A percentile compares a stretch with the other conserved stretches of the same genome.
phyloP scores from a whole-genome alignment of 2,888 invertebrate species.

The Tridacna gigas region DNA sequence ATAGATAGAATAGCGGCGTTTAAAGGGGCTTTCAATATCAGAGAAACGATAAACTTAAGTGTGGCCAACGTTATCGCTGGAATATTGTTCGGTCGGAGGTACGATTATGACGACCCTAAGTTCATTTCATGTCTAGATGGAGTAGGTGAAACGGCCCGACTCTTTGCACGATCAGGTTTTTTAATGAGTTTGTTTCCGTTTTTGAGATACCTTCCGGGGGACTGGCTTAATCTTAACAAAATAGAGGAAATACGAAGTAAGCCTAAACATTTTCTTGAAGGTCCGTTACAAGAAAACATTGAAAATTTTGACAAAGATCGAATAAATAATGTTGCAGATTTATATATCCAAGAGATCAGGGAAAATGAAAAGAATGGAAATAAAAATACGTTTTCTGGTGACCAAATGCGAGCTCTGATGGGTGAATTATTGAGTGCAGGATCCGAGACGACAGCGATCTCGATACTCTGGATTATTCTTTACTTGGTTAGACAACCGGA shows the following conservation, averaged over 20 bases:
- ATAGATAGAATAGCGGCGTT: slow-evolving; percentile 22
- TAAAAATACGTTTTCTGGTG: slow-evolving; percentile 34
- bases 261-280: slow-evolving; percentile 46
- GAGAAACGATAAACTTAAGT: slow-evolving; percentile 45
- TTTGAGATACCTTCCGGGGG: slow-evolving; percentile 44
- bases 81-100: slow-evolving; percentile 58
- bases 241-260: slow-evolving; percentile 46
- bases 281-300: slow-evolving; percentile 31
- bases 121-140: slow-evolving; percentile 50
- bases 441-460: slow-evolving; percentile 62
- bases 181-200: slow-evolving; percentile 55
- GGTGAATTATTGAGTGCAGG: slow-evolving; percentile 63
- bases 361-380: slow-evolving; percentile 22
- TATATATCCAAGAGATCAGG: slow-evolving; percentile 45
- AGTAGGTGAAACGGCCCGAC: slow-evolving; percentile 45
- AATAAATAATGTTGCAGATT: slow-evolving; percentile 45
- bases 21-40: slow-evolving; percentile 41
- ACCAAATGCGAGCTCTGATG: slow-evolving; percentile 54
- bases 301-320: slow-evolving; percentile 29
- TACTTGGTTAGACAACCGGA: slow-evolving; percentile 57
- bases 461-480: slow-evolving; percentile 58
- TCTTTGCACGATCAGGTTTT: slow-evolving; percentile 45
- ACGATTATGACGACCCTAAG: slow-evolving; percentile 50
- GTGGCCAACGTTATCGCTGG: slow-evolving; percentile 58
- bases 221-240: slow-evolving; percentile 46